Evolutionary conservation across 2,797 vertebrate genomes (phyloP), one percentile per base, ranked within the genome.

Genomic region (Rhinoraja longicauda): DNA sequence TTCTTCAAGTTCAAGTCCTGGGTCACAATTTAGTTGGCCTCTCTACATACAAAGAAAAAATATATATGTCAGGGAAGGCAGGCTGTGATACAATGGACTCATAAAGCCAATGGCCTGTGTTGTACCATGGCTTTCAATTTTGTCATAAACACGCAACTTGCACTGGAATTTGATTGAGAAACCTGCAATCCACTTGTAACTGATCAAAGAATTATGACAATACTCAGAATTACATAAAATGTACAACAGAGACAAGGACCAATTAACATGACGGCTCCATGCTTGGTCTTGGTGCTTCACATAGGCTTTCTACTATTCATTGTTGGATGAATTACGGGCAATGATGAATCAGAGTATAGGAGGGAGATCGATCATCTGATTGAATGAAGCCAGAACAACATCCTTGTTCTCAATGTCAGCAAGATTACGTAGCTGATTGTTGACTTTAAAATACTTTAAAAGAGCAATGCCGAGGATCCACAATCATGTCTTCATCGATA

Each of bases 1-100:
- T 96, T 99, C 99, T 95, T 99, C 99, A 91, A 99, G 97, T 95
- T 99, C 99, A 94, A 99, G 99, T 0, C 98, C 96, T 12, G 99
- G 99, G 95, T 99, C 98, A 93, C 99, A 99, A 94, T 99, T 99
- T 77, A 99, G 95, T 94, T 98, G 97, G 88, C 98, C 97, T 94
- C 97, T 98, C 99, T 99, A 94, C 21, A 93, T 79, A 1, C 79
- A 93, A 81, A 45, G 94, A 72, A 94, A 6, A 24, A 75, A 75
- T 64, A 93, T 64, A 93, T 7, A 93, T 12, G 5, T 15, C 92
- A 77, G 93, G 8, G 10, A 21, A 93, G 45, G 75, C 76, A 17
- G 82, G 5, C 78, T 72, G n/a, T 32, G 6, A 67, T 62, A 21
- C 5, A 72, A 17, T 57, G 90, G 9, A n/a, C 0, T 21, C 15